Conservation (phyloP, 2,888 invertebrate genomes). For the Flabesymbios commensalis region DNA sequence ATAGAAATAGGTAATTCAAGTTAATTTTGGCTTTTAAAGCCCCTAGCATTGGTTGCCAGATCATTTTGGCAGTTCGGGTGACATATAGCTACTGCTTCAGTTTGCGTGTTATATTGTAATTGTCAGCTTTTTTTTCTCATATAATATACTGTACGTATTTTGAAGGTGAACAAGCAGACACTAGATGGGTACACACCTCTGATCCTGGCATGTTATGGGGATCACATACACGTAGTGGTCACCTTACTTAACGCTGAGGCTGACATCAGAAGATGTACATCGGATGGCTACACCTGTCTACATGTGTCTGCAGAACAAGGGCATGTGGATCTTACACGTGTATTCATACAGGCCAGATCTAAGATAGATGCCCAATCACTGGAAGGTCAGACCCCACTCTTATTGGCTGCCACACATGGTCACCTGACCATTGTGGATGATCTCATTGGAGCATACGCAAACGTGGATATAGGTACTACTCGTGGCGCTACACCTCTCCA, state of each 20-base stretch:
- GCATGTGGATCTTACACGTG: conserved; percentile 9
- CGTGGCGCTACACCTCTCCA: conserved; percentile 16
- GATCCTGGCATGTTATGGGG: conserved; percentile 21
- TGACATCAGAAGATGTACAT: conserved; percentile 8
- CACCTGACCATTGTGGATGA: not conserved
- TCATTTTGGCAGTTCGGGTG: too few species aligned
- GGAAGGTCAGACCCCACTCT: conserved; percentile 14
- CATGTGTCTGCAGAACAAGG: conserved; percentile 24
- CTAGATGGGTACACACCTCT: conserved; percentile 21
- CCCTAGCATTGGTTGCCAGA: too few species aligned
- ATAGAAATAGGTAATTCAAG: too few species aligned
- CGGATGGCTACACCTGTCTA: conserved; percentile 19
- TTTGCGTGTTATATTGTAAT: too few species aligned
- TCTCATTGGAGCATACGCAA: not conserved
- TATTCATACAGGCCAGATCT: conserved; percentile 12
- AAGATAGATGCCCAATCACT: conserved; percentile 7
- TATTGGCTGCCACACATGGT: conserved; percentile 10
- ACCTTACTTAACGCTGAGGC: conserved; percentile 12
- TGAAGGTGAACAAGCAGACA: conserved; percentile 4
- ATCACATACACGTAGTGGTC: conserved; percentile 17
- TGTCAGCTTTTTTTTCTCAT: too few species aligned
- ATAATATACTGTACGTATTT: too few species aligned
- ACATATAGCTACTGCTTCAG: too few species aligned
- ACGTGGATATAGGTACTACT: conserved; percentile 6
- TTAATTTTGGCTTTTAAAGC: too few species aligned